Conservation (phyloP, 2,888 invertebrate species). For the Periphyllus acericola region DNA sequence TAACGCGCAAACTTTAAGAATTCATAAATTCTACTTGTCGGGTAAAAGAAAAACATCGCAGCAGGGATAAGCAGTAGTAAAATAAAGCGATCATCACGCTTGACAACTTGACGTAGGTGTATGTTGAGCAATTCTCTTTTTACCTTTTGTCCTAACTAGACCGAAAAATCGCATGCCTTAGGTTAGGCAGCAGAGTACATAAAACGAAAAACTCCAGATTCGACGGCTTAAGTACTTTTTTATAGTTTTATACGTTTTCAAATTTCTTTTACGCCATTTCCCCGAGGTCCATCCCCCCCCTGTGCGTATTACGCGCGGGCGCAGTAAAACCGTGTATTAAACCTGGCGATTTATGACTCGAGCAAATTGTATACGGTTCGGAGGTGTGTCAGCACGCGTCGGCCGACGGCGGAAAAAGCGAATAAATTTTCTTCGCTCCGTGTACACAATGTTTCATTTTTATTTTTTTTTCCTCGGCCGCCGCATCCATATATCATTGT, state of each 20-base stretch:
- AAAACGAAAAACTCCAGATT: neutral
- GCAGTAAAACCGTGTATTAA: neutral
- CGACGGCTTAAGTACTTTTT: neutral
- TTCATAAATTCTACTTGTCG: neutral
- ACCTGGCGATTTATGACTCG: neutral
- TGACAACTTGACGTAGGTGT: too few species aligned
- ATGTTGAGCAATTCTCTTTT: neutral
- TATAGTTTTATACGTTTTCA: conserved; percentile 7
- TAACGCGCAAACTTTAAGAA: too few species aligned
- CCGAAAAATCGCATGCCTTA: neutral
- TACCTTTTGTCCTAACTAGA: neutral
- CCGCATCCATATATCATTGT: conserved; percentile 1
- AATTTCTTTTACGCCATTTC: neutral
- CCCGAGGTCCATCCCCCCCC: neutral
- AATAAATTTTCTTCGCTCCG: neutral
- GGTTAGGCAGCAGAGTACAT: neutral
- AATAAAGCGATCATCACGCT: neutral
- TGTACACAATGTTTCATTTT: neutral
- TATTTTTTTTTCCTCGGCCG: neutral
- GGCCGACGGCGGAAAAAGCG: neutral
- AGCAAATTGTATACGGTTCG: conserved; percentile 2
- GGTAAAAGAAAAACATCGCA: neutral
- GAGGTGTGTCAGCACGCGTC: neutral
- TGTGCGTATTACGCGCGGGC: neutral
- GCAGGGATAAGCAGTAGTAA: neutral